phyloP scores from a whole-genome alignment of 2,113 vertebrate genomes.

The Eulemur macaco region DNA sequence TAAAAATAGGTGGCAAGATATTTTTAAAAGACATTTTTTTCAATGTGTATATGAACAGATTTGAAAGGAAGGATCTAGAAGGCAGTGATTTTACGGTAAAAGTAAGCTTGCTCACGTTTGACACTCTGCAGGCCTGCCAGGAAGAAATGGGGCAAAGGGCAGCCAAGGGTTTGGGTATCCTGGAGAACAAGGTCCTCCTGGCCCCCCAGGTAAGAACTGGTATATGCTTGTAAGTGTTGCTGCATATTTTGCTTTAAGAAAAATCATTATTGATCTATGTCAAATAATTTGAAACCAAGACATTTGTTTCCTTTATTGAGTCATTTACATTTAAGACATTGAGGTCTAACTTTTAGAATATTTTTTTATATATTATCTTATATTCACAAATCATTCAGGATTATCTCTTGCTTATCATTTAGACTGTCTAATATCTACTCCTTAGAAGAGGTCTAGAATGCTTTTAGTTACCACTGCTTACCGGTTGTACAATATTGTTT shows the following conservation, averaged over 20 bases:
- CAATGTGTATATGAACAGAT: not conserved
- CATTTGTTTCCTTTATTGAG: not conserved
- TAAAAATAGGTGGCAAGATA: not conserved
- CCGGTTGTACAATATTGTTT: not conserved
- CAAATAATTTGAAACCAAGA: conserved; percentile 16
- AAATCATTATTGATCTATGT: not conserved
- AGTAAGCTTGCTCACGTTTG: conserved; percentile 10
- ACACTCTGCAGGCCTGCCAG: conserved; percentile 88
- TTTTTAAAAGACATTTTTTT: not conserved
- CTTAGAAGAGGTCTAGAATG: not conserved
- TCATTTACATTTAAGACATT: not conserved
- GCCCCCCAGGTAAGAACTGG: conserved; percentile 89
- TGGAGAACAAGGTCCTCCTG: conserved; percentile 92
- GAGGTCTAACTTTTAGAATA: not conserved
- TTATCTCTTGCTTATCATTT: not conserved
- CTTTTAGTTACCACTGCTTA: not conserved
- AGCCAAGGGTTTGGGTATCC: conserved; percentile 87
- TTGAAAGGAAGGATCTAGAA: not conserved
- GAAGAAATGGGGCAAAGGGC: conserved; percentile 91
- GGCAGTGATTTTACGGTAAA: not conserved
- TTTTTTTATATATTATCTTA: not conserved
- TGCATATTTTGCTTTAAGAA: not conserved
- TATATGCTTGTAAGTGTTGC: not conserved
- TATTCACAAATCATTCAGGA: not conserved
- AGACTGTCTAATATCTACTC: not conserved